Base-by-base conservation (phyloP, 2,888 invertebrate species). In the Ormyrus thymus region DNA sequence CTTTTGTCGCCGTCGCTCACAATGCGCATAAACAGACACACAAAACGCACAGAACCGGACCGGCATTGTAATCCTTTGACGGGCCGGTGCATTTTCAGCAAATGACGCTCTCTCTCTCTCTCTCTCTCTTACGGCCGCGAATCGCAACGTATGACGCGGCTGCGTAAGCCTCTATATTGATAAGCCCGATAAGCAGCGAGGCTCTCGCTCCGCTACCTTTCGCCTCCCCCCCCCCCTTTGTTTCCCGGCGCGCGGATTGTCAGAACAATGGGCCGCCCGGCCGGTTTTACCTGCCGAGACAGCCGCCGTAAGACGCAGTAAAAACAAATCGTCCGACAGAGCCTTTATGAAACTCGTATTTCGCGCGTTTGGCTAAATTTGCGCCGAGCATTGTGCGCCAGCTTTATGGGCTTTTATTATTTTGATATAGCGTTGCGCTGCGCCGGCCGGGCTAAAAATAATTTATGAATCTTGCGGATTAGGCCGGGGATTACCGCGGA, bases 281-380 rank as follows among this genome's bases (percentile, higher is more conserved):
- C n/a, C 15, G 56, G 65, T 68, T 62, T 56, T 71, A 79, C 80
- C 64, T 74, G 53, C 58, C 56, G 79, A 76, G 71, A 59, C 61
- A 56, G 2, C 48, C 13, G 13, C 45, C 66, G 13, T 69, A 64
- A 80, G 77, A 65, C 66, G 76, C 51, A 66, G 66, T 75, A 80
- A 80, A 80, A 80, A 80, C 77, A 78, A 75, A 77, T 66, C 66
- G 71, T 77, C 72, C 50, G 64, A 76, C 76, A 80, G 76, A 73
- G 77, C 77, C 74, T 59, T 77, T 73, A 80, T 76, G 73, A 62
- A 73, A 66, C 59, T 69, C 75, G 70, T 78, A 77, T 79, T 65
- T 62, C n/a, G 55, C 65, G 13, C 58, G 74, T 80, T 77, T 48
- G 77, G 65, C 72, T 72, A 68, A 72, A 72, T 76, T 69, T 69